phyloP scores from a whole-genome alignment of 53 echinoderm and acorn worm species.

The Apostichopus leukothele region DNA sequence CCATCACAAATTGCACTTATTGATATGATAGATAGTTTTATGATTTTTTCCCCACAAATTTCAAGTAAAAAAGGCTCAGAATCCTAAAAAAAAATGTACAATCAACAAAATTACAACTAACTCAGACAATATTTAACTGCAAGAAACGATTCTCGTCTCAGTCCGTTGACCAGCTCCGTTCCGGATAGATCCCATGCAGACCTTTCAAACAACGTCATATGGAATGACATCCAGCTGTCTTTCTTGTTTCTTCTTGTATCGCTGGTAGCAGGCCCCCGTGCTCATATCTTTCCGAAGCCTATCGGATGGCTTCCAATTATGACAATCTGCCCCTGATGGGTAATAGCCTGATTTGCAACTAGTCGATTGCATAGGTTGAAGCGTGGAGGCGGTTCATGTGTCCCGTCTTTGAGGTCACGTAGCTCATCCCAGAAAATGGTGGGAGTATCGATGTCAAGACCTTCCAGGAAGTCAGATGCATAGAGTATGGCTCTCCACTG shows the following conservation, averaged over 20 bases:
- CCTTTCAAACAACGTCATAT: neutral
- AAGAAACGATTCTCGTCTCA: too few relatives aligned
- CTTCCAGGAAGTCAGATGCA: constrained; percentile 25
- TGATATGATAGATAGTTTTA: too few relatives aligned
- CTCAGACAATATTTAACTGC: too few relatives aligned
- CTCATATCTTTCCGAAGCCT: neutral
- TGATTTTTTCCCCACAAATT: too few relatives aligned
- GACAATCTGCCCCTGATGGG: constrained; percentile 17
- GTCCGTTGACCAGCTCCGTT: too few relatives aligned
- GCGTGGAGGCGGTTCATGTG: constrained; percentile 38
- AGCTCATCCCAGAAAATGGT: constrained; percentile 43
- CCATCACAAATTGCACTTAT: too few relatives aligned
- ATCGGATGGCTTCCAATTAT: constrained; percentile 2
- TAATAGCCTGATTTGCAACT: constrained; percentile 2
- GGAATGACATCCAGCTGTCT: too few relatives aligned
- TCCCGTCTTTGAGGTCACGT: constrained; percentile 27
- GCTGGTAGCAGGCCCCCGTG: neutral
- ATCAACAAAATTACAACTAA: too few relatives aligned
- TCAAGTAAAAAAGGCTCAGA: too few relatives aligned
- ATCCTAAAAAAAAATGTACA: too few relatives aligned
- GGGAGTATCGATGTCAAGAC: constrained; percentile 9
- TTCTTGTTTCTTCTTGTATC: constrained; percentile 6
- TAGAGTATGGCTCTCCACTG: constrained; percentile 45
- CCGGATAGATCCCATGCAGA: too few relatives aligned
- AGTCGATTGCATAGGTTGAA: constrained; percentile 34